Conservation (phyloP, 2,797 vertebrate genomes). For the Mareca penelope region DNA sequence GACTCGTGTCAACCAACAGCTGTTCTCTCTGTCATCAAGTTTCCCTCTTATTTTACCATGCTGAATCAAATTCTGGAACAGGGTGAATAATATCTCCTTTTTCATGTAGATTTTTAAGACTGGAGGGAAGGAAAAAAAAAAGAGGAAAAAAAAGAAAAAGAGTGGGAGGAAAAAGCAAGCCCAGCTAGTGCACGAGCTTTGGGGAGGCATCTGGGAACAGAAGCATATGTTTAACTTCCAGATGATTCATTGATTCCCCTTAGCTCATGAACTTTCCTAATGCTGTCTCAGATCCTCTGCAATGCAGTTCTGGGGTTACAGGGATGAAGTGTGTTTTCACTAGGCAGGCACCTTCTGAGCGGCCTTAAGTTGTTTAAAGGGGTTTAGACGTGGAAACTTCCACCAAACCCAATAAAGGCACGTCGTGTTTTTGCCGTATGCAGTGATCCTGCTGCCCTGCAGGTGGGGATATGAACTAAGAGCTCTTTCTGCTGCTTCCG, state of each 20-base stretch:
- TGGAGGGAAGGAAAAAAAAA: not conserved
- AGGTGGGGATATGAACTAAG: conserved; percentile 22
- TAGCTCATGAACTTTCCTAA: not conserved
- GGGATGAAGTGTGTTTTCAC: not conserved
- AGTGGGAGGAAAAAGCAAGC: not conserved
- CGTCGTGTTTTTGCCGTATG: not conserved
- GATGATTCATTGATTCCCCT: conserved; percentile 14
- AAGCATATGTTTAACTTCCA: not conserved
- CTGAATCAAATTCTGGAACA: not conserved
- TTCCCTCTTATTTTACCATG: not conserved
- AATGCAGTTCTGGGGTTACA: not conserved
- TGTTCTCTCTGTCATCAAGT: not conserved
- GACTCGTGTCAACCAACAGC: not conserved
- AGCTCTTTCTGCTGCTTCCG: not conserved
- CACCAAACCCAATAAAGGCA: not conserved
- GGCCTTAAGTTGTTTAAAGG: not conserved
- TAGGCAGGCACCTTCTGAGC: not conserved
- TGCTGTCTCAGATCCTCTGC: not conserved
- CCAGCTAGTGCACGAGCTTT: not conserved
- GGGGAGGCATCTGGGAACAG: not conserved
- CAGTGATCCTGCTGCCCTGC: conserved; percentile 31
- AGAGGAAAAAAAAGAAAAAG: not conserved
- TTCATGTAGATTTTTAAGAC: not conserved
- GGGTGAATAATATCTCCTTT: not conserved
- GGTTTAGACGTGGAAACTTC: not conserved